A percentile compares a stretch with the other conserved stretches of the same genome.
Conservation (phyloP, 1,140 invertebrate species). For the Parapsyche elsis region DNA sequence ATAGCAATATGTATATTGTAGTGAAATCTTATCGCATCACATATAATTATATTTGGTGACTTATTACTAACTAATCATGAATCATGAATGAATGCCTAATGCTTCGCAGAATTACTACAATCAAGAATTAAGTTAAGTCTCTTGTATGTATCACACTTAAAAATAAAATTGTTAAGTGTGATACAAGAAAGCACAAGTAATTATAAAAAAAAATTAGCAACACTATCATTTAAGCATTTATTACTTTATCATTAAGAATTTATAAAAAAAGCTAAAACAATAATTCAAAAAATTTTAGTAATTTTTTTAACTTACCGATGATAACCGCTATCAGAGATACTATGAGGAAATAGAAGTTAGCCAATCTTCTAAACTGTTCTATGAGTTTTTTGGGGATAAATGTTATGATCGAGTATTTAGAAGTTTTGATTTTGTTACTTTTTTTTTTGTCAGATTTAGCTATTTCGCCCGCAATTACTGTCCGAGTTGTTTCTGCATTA, state of each 20-base stretch:
- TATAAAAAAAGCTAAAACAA: background rate
- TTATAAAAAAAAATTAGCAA: background rate
- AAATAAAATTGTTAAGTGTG: too few relatives aligned
- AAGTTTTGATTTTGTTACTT: conserved; percentile 73
- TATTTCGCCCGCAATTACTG: conserved; percentile 68
- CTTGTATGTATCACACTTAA: too few relatives aligned
- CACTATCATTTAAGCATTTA: too few relatives aligned
- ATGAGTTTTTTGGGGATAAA: conserved; percentile 87
- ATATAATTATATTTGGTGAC: too few relatives aligned
- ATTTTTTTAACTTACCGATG: conserved; percentile 67
- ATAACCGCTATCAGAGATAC: conserved; percentile 74
- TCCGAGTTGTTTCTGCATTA: conserved; percentile 66
- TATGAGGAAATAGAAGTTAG: conserved; percentile 87
- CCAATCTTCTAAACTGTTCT: conserved; percentile 86
- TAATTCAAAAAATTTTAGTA: background rate
- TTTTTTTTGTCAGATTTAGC: conserved; percentile 64
- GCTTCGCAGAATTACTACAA: too few relatives aligned
- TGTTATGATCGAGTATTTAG: conserved; percentile 82
- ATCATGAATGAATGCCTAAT: too few relatives aligned
- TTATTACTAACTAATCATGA: too few relatives aligned
- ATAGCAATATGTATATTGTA: too few relatives aligned
- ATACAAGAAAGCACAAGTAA: too few relatives aligned
- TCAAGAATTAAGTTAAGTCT: too few relatives aligned
- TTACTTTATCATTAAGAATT: background rate
- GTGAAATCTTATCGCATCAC: too few relatives aligned